Evolutionary conservation across 2,797 vertebrate species (phyloP).

Genomic region (Linurgus olivaceus): DNA sequence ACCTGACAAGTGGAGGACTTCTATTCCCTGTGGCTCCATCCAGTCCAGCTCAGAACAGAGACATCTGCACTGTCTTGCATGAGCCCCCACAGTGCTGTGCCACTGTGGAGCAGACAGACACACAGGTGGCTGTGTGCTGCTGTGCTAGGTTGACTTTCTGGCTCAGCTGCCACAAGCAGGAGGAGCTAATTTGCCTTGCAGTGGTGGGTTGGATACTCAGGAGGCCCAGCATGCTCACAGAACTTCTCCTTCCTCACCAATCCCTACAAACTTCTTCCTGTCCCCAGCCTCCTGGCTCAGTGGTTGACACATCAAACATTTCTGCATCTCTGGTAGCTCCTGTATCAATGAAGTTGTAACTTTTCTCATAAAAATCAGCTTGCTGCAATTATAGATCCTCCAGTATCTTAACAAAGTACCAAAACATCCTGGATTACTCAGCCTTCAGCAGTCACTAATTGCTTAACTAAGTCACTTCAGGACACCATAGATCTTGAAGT

Average conservation of each 20-base stretch:
- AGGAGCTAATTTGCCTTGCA: not conserved
- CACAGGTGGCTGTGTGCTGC: not conserved
- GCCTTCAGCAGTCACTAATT: not conserved
- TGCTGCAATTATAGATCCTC: not conserved
- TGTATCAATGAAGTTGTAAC: not conserved
- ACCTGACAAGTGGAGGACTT: not conserved
- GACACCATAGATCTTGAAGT: not conserved
- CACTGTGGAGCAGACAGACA: not conserved
- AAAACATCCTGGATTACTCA: not conserved
- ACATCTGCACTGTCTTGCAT: not conserved
- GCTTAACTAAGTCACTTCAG: not conserved
- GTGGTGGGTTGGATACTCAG: not conserved
- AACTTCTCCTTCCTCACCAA: not conserved
- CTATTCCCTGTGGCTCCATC: not conserved
- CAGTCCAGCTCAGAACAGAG: not conserved
- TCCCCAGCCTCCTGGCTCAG: not conserved
- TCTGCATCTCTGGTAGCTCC: not conserved
- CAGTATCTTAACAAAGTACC: not conserved
- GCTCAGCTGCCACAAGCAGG: not conserved
- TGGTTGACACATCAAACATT: not conserved
- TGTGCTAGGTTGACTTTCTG: not conserved
- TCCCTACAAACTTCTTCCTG: not conserved
- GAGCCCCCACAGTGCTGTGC: not conserved
- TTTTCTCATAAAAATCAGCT: not conserved
- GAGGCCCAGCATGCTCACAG: not conserved